Percentiles rank a stretch among this genome's conserved stretches.
phyloP scores from a whole-genome alignment of 2,113 vertebrate species.

The Cyanoderma ruficeps region DNA sequence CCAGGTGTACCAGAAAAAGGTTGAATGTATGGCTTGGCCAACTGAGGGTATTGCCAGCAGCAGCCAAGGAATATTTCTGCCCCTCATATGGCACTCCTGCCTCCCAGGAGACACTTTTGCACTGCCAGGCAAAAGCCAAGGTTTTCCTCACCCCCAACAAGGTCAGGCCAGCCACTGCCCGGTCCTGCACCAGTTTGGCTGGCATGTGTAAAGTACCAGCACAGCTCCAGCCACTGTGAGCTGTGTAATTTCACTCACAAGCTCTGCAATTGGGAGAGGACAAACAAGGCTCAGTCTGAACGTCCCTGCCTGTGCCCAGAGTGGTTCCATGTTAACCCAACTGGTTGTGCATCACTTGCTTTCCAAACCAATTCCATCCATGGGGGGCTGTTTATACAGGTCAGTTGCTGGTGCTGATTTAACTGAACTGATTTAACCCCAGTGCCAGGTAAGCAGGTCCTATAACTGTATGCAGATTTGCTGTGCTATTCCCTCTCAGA shows the following conservation, averaged over 20 bases:
- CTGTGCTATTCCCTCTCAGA: neutral
- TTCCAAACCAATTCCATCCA: rapidly evolving
- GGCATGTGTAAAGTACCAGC: rapidly evolving
- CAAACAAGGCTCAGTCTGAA: neutral
- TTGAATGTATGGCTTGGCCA: neutral
- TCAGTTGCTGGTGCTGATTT: rapidly evolving
- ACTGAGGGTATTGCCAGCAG: neutral
- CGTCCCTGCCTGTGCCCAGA: rapidly evolving
- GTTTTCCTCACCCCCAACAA: neutral
- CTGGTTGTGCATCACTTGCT: neutral
- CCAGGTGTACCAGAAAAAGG: neutral
- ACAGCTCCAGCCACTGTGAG: neutral
- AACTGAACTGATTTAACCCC: neutral
- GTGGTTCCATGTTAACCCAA: neutral
- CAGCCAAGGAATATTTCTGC: neutral
- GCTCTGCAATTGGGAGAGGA: neutral
- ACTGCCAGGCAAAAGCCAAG: neutral
- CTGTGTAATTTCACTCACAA: too few relatives aligned
- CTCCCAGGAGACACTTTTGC: too few relatives aligned
- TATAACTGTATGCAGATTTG: neutral
- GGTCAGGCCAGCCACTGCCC: neutral
- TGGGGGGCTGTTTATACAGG: neutral
- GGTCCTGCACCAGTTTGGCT: neutral
- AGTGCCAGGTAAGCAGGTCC: neutral
- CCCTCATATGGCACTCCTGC: neutral